phyloP scores from a whole-genome alignment of 2,113 vertebrate species.

The Peromyscus californicus region DNA sequence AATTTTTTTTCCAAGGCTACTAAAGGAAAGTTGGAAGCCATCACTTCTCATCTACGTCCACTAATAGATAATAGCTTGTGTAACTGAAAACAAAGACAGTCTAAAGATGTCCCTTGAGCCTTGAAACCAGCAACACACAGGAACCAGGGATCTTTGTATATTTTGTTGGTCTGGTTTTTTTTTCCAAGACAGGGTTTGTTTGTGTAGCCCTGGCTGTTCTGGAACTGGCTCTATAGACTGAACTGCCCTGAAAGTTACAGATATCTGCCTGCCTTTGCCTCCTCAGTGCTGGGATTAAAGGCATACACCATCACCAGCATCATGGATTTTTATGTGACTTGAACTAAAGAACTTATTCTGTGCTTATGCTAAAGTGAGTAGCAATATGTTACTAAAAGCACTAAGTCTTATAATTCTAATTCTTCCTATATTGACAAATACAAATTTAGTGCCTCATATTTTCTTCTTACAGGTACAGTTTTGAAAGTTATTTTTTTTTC shows the following conservation, averaged over 20 bases:
- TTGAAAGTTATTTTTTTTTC: neutral
- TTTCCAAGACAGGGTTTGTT: neutral
- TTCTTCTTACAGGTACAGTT: neutral
- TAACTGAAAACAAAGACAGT: neutral
- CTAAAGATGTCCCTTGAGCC: neutral
- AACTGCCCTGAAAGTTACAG: neutral
- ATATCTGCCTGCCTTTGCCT: neutral
- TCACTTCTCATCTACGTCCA: fast-evolving
- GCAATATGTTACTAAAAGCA: neutral
- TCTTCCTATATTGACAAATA: neutral
- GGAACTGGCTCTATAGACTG: neutral
- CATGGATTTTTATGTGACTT: neutral
- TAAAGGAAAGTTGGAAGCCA: neutral
- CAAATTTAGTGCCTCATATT: neutral
- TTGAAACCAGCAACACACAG: neutral
- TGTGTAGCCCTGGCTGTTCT: neutral
- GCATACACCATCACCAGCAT: neutral
- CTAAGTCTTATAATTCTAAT: neutral
- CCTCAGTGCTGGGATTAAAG: neutral
- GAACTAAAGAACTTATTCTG: neutral
- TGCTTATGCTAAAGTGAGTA: neutral
- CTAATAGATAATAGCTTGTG: neutral
- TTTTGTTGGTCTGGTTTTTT: no score
- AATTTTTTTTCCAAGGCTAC: neutral
- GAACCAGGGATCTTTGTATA: neutral